Evolutionary conservation across 2,797 vertebrate species (phyloP).

Genomic region (Buphagus erythrorhynchus): DNA sequence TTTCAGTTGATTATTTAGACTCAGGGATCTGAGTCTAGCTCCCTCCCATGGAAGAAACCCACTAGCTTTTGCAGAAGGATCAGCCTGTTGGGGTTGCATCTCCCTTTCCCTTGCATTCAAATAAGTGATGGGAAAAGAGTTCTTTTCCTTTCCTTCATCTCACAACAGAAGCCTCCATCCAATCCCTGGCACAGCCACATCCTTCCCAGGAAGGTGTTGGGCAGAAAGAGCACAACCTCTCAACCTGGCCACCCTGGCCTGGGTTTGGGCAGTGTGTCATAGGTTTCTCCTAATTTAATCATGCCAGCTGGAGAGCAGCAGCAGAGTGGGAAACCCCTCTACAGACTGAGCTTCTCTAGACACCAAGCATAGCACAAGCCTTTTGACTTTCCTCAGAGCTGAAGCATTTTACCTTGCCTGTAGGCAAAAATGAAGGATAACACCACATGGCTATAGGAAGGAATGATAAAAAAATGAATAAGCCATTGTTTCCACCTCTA

Average conservation of each 20-base stretch:
- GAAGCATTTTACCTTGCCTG: neutral
- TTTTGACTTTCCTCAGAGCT: neutral
- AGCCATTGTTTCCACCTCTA: neutral
- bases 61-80: neutral
- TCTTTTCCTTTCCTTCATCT: neutral
- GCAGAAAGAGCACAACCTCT: neutral
- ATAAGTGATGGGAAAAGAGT: neutral
- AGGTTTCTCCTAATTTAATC: neutral
- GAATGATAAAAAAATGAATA: conserved; percentile 28
- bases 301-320: neutral
- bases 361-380: neutral
- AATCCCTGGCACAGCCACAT: neutral
- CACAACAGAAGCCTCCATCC: neutral
- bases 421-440: neutral
- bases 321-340: neutral
- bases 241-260: neutral
- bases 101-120: neutral
- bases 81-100: neutral
- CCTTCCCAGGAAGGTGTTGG: neutral
- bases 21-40: neutral
- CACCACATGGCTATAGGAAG: neutral
- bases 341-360: neutral
- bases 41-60: neutral
- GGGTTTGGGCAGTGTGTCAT: neutral
- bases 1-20: neutral